A percentile compares a stretch with the other conserved stretches of the same genome.
Conservation (phyloP, 1,140 invertebrate species). For the Drosophila mayri region DNA sequence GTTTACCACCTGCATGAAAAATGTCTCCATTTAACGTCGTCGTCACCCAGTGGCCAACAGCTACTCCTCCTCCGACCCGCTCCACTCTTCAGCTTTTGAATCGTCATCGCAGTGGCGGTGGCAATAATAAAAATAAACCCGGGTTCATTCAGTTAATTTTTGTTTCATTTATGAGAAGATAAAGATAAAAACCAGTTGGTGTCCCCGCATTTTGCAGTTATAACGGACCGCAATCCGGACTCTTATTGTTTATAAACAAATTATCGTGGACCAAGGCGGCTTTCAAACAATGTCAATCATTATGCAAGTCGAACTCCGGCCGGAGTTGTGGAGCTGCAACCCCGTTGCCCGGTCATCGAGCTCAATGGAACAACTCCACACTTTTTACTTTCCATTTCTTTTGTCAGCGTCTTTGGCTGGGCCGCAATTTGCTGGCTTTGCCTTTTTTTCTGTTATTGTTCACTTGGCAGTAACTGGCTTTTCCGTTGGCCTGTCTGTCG, state of each 20-base stretch:
- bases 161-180: slow-evolving; percentile 40
- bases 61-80: background rate
- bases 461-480: slow-evolving; percentile 26
- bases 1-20: slow-evolving; percentile 13
- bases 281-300: slow-evolving; percentile 72
- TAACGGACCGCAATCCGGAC: slow-evolving; percentile 61
- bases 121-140: slow-evolving; percentile 14
- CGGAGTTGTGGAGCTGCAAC: slow-evolving; percentile 40
- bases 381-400: slow-evolving; percentile 78
- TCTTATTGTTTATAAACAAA: slow-evolving; percentile 78
- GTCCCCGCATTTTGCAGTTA: slow-evolving; percentile 65
- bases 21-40: background rate
- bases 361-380: slow-evolving; percentile 49
- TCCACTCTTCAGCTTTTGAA: background rate
- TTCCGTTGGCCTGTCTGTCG: slow-evolving; percentile 57
- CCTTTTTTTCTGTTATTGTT: slow-evolving; percentile 25
- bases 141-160: slow-evolving; percentile 42
- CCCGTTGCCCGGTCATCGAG: slow-evolving; percentile 66
- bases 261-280: slow-evolving; percentile 52
- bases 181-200: slow-evolving; percentile 64
- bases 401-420: slow-evolving; percentile 56
- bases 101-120: slow-evolving; percentile 8
- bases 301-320: slow-evolving; percentile 66
- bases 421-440: slow-evolving; percentile 26
- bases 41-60: slow-evolving; percentile 1